A percentile compares a stretch with the other conserved stretches of the same genome.
These are phyloP conservation scores for Semnornis frantzii DNA, from an alignment of 2,113 vertebrate genomes.

Conservation along the genomic window DNA sequence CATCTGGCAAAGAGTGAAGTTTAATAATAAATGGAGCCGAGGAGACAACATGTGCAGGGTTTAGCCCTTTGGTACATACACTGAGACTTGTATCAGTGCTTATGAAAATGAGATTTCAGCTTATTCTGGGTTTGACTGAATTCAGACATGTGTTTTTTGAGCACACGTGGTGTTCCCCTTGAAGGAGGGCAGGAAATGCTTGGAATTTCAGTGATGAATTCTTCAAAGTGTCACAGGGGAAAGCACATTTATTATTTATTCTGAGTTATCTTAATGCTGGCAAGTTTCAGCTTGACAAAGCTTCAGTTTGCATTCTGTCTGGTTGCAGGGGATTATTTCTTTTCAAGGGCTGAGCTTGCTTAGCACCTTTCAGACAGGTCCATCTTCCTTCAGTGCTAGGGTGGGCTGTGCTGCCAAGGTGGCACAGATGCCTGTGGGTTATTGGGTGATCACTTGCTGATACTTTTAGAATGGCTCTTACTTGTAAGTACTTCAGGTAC, in stretches of 20 bases:
- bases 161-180: neutral
- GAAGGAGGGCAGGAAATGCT: slow-evolving; percentile 22
- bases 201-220: neutral
- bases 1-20: neutral
- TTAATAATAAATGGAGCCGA: neutral
- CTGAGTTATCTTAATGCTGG: neutral
- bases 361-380: neutral
- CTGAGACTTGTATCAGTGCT: neutral
- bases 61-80: neutral
- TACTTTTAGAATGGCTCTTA: neutral
- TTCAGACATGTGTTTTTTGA: neutral
- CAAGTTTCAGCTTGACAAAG: neutral
- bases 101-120: neutral
- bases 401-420: neutral
- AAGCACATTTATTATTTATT: neutral
- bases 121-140: neutral
- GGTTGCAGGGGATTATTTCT: neutral
- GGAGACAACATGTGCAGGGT: neutral
- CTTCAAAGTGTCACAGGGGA: neutral
- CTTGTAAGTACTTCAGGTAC: neutral
- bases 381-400: neutral
- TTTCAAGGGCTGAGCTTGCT: neutral
- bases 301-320: neutral
- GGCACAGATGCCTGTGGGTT: neutral
- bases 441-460: neutral